Percentiles rank a stretch among this genome's conserved stretches.
Evolutionary conservation across 2,888 invertebrate species (phyloP).

Genomic region (Deilephila elpenor): DNA sequence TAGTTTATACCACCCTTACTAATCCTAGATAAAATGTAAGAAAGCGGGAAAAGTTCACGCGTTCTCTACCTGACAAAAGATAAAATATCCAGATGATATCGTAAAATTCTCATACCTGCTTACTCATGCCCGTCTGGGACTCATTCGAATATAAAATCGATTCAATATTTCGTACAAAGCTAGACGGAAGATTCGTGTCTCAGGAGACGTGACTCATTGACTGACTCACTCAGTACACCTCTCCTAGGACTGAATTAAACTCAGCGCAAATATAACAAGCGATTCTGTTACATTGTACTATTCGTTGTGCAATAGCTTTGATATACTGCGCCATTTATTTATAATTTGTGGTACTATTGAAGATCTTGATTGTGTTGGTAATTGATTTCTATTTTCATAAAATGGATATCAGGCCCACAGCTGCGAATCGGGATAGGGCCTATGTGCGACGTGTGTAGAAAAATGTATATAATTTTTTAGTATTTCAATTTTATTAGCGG

Average conservation of each 20-base stretch:
- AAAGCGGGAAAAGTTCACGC: background rate
- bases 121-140: conserved; percentile 54
- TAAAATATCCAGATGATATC: conserved; percentile 22
- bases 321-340: conserved; percentile 5
- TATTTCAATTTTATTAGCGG: too few species aligned
- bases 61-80: conserved; percentile 8
- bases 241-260: conserved; percentile 39
- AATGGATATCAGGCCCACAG: too few species aligned
- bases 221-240: conserved; percentile 34
- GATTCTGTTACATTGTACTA: conserved; percentile 37
- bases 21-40: background rate
- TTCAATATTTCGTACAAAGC: conserved; percentile 53
- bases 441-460: too few species aligned
- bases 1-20: too few species aligned
- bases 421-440: too few species aligned
- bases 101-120: conserved; percentile 36
- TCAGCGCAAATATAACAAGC: conserved; percentile 36
- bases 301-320: conserved; percentile 24
- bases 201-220: conserved; percentile 40
- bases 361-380: background rate
- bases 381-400: background rate
- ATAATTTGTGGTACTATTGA: background rate
- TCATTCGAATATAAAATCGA: conserved; percentile 53
- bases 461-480: too few species aligned
- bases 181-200: conserved; percentile 46